A percentile compares a stretch with the other conserved stretches of the same genome.
These are phyloP conservation scores for Raja brachyura DNA, from an alignment of 2,113 vertebrate species.

Conservation along the genomic window DNA sequence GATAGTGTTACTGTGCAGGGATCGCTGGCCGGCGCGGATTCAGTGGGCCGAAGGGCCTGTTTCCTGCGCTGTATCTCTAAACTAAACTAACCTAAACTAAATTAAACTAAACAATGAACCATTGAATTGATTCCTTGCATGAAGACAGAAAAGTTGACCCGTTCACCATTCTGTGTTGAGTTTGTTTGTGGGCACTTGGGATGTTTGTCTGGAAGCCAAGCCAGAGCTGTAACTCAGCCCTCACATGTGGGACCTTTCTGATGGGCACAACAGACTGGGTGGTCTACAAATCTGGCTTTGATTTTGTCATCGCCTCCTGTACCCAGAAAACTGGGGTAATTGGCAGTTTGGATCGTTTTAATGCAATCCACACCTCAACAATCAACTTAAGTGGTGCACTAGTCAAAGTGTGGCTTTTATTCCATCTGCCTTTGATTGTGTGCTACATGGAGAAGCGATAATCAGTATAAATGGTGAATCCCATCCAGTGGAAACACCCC, in stretches of 20 bases:
- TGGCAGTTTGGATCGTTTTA: background rate
- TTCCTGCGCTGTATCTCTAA: too few relatives aligned
- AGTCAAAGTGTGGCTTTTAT: background rate
- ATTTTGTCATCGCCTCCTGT: background rate
- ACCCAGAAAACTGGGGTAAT: background rate
- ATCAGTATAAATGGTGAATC: background rate
- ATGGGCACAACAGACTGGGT: background rate
- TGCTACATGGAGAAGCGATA: background rate
- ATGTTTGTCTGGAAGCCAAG: background rate
- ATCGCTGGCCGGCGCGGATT: too few relatives aligned
- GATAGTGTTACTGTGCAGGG: too few relatives aligned
- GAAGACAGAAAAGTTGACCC: background rate
- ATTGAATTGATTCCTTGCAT: background rate
- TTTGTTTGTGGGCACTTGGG: background rate
- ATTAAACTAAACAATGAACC: too few relatives aligned
- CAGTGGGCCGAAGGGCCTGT: too few relatives aligned
- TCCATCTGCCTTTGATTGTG: slow-evolving; percentile 11
- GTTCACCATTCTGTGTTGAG: background rate
- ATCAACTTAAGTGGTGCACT: background rate
- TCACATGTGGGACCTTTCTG: background rate
- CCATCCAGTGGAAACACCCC: background rate
- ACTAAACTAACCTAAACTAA: too few relatives aligned
- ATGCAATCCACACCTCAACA: slow-evolving; percentile 6
- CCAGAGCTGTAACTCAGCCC: background rate
- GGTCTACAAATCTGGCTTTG: slow-evolving; percentile 24